phyloP scores from a whole-genome alignment of 1,140 invertebrate species.

The Drosophila virilis region DNA sequence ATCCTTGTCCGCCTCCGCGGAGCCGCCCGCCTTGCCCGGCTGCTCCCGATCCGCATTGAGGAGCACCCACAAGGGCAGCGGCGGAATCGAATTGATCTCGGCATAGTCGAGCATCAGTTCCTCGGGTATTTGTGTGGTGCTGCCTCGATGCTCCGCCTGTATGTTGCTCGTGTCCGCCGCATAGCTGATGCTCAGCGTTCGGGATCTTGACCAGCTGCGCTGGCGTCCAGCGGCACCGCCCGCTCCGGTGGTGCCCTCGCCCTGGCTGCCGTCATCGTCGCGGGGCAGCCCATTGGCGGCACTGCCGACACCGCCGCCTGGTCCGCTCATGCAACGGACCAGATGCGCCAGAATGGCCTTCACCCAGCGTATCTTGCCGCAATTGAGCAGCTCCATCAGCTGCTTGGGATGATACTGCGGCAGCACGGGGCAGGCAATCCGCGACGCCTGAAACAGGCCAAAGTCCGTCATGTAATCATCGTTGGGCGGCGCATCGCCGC shows the following conservation, averaged over 20 bases:
- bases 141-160: conserved; percentile 86
- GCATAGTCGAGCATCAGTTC: conserved; percentile 97
- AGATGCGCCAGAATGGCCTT: conserved; percentile 99
- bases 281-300: conserved; percentile 33
- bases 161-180: conserved; percentile 87
- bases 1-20: conserved; percentile 87
- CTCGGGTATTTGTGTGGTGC: conserved; percentile 89
- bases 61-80: conserved; percentile 97
- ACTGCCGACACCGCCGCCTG: conserved; percentile 4
- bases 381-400: conserved; percentile 99
- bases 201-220: conserved; percentile 92
- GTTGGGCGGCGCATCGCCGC: conserved; percentile 52
- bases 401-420: conserved; percentile 99
- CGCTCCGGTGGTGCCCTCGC: conserved; percentile 3
- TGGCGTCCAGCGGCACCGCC: conserved; percentile 85
- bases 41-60: conserved; percentile 96
- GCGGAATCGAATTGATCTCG: conserved; percentile 98
- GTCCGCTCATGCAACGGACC: conserved; percentile 89
- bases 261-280: conserved; percentile 86
- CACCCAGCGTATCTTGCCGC: conserved; percentile 98
- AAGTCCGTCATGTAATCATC: conserved; percentile 95
- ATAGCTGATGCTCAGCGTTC: conserved; percentile 95
- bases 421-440: conserved; percentile 97
- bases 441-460: conserved; percentile 98
- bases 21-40: conserved; percentile 85